Evolutionary conservation across 2,797 vertebrate genomes (phyloP).

Genomic region (Typhlichthys subterraneus): DNA sequence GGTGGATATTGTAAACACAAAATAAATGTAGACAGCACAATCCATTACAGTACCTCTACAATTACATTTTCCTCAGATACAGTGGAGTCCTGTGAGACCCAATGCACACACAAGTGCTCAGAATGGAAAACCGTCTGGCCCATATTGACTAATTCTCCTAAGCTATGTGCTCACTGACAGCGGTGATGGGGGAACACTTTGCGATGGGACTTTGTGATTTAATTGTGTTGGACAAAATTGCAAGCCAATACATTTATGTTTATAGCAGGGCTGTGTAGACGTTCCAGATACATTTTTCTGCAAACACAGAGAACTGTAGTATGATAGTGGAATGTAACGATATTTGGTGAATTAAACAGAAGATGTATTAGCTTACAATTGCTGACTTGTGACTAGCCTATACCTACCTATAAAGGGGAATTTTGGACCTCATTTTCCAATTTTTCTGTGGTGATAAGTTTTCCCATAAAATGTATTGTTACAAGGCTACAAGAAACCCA

Average conservation of each 20-base stretch:
- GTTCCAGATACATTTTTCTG: no score
- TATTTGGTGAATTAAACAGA: no score
- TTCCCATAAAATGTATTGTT: no score
- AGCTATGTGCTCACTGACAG: conserved; percentile 45
- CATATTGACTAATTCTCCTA: conserved; percentile 47
- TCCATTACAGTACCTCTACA: conserved; percentile 63
- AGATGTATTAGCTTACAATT: no score
- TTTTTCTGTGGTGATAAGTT: no score
- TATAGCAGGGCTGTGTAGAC: background rate
- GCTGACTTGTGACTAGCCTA: no score
- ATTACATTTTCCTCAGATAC: conserved; percentile 62
- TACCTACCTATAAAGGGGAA: no score
- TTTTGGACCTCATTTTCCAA: no score
- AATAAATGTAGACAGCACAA: conserved; percentile 48
- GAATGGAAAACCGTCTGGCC: conserved; percentile 63
- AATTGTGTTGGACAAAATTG: conserved; percentile 38
- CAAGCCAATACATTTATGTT: conserved; percentile 6
- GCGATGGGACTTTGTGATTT: conserved; percentile 14
- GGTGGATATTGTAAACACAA: conserved; percentile 62
- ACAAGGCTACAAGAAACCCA: no score
- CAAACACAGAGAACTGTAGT: no score
- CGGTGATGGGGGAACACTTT: conserved; percentile 33
- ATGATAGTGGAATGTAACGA: no score
- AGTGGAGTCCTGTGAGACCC: conserved; percentile 43
- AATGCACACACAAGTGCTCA: conserved; percentile 37